A percentile compares a stretch with the other conserved stretches of the same genome.
These are phyloP conservation scores for Formica exsecta DNA, from an alignment of 1,140 invertebrate genomes.

Conservation along the genomic window DNA sequence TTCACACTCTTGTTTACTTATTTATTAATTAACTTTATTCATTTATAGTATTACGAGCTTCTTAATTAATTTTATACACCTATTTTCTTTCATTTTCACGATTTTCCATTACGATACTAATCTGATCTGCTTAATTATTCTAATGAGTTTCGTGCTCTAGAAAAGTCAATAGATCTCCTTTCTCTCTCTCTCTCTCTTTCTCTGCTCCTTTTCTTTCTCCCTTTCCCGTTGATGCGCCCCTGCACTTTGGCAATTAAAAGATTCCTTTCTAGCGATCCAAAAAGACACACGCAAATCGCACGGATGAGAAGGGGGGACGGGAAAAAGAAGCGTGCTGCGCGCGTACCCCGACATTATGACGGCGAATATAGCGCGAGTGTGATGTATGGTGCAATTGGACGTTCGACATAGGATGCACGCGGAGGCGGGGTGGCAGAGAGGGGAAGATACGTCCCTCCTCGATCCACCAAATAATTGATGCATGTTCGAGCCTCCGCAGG, in stretches of 20 bases:
- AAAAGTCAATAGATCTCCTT: not conserved
- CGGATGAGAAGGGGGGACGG: not conserved
- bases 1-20: not conserved
- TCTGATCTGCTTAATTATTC: conserved; percentile 26
- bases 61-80: conserved; percentile 2
- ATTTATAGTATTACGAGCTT: too few species aligned
- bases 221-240: not conserved
- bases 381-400: conserved; percentile 76
- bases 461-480: conserved; percentile 79
- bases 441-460: conserved; percentile 61
- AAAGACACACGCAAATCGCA: not conserved
- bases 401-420: conserved; percentile 46
- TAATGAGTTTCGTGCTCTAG: not conserved
- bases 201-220: not conserved
- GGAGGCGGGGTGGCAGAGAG: conserved; percentile 12
- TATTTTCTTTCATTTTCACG: not conserved
- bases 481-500: conserved; percentile 73
- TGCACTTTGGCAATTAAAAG: conserved; percentile 68
- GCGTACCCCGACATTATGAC: conserved; percentile 69
- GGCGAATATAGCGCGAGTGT: conserved; percentile 71
- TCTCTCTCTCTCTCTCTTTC: not conserved
- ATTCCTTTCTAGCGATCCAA: conserved; percentile 52
- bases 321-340: conserved; percentile 32
- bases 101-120: not conserved
- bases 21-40: too few species aligned